phyloP scores from a whole-genome alignment of 2,113 vertebrate species.

The Pterocles burchelli region DNA sequence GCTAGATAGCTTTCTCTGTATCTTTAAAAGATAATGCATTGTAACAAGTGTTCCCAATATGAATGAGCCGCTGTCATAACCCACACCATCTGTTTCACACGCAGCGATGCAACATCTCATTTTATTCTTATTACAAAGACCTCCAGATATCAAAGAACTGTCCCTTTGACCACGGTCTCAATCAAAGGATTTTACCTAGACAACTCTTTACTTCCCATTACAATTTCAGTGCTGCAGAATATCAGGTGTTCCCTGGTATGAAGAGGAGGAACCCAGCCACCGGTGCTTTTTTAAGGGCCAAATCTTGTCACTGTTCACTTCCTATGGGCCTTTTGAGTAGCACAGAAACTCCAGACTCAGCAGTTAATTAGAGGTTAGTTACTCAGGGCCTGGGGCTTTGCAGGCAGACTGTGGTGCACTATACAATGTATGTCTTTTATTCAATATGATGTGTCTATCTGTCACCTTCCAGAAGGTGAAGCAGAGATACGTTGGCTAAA shows the following conservation, averaged over 20 bases:
- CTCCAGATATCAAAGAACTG: conserved; percentile 52
- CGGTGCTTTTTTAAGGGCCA: not conserved
- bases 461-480: conserved; percentile 1
- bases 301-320: conserved; percentile 19
- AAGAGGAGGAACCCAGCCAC: conserved; percentile 35
- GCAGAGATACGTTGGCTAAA: not conserved
- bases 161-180: conserved; percentile 57
- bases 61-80: conserved; percentile 61
- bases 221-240: conserved; percentile 10
- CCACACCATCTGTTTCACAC: conserved; percentile 23
- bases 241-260: not conserved
- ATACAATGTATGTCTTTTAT: not conserved
- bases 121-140: conserved; percentile 55
- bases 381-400: conserved; percentile 15
- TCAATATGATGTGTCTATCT: not conserved
- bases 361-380: conserved; percentile 47
- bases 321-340: conserved; percentile 37
- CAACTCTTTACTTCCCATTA: not conserved
- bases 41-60: conserved; percentile 49
- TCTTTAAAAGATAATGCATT: conserved; percentile 64
- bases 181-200: conserved; percentile 32
- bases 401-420: conserved; percentile 12
- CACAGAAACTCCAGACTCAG: conserved; percentile 6
- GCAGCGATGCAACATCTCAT: not conserved
- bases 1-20: conserved; percentile 56